Evolutionary conservation across 2,113 vertebrate genomes (phyloP).

Genomic region (Chlamydotis undulata): DNA sequence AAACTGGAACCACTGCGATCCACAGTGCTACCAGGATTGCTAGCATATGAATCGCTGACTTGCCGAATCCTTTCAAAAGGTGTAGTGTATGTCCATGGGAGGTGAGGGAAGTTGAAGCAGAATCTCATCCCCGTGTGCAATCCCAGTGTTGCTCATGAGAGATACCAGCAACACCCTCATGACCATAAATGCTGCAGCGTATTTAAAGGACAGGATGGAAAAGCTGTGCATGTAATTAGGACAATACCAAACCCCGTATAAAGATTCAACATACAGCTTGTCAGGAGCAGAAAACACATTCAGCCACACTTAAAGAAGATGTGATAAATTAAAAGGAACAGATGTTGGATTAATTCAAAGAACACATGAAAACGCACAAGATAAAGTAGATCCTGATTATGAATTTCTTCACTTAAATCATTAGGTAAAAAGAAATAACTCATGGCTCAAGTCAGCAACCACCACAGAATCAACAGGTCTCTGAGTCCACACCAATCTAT

Average conservation of each 20-base stretch:
- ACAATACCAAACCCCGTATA: not conserved
- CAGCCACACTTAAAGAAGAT: not conserved
- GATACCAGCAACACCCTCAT: not conserved
- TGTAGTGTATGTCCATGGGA: not conserved
- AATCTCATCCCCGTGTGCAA: not conserved
- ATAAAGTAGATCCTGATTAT: not conserved
- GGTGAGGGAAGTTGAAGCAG: not conserved
- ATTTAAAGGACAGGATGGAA: not conserved
- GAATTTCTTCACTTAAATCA: conserved; percentile 4
- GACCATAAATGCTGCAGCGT: not conserved
- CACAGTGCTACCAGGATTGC: not conserved
- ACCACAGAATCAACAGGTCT: conserved; percentile 42
- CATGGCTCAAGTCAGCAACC: conserved; percentile 20
- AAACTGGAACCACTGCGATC: not conserved
- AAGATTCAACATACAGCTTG: not conserved
- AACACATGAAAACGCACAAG: not conserved
- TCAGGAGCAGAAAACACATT: not conserved
- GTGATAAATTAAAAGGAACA: not conserved
- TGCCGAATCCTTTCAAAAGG: not conserved
- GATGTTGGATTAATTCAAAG: not conserved
- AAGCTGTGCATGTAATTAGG: not conserved
- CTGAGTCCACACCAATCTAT: conserved; percentile 9
- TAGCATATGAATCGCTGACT: not conserved
- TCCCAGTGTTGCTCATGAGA: not conserved
- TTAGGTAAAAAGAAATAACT: conserved; percentile 32